Evolutionary conservation across 2,113 vertebrate species (phyloP), one percentile per base, ranked within the genome.

Genomic region (Ammodytes marinus): DNA sequence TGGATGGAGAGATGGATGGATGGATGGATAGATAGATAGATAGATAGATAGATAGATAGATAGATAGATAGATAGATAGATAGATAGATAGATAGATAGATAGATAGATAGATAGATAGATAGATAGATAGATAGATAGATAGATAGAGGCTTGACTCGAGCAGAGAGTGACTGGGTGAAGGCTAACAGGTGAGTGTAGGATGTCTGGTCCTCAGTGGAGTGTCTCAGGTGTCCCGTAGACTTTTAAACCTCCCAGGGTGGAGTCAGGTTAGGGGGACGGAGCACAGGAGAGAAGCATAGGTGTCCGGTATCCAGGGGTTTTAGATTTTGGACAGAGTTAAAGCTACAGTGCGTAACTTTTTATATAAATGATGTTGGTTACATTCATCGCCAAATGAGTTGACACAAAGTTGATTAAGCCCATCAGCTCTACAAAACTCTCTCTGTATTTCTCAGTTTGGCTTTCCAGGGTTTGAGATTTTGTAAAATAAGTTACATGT

Each of bases 191-290:
- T 59, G 72, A 69, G 55, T 9, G 1, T 39, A 7, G 65, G 72
- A 37, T 11, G 80, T 79, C 53, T 47, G 65, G 74, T 27, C 13
- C 71, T 40, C 72, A n/a, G 59, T 1, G 69, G 67, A 5, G 39
- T 0, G 12, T 59, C 77, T 91, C 74, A 82, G 88, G 89, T 91
- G 86, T 86, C 78, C 57, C 45, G 0, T 4, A 57, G 37, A 68
- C 72, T 85, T 90, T 88, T 84, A 90, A 88, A 82, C 50, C 55
- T 63, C 61, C 53, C 5, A 15, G 80, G 87, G 79, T 67, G 87
- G 87, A 77, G 83, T 45, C 46, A 59, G 53, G 0, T 5, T 45
- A 69, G 81, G 69, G 27, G 27, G 27, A 1, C 27, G 27, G 27
- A 27, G 27, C 27, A 27, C 27, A 69, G 70, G 68, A 35, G 75